Conservation (phyloP, 2,888 invertebrate genomes). For the Plagodis dolabraria region DNA sequence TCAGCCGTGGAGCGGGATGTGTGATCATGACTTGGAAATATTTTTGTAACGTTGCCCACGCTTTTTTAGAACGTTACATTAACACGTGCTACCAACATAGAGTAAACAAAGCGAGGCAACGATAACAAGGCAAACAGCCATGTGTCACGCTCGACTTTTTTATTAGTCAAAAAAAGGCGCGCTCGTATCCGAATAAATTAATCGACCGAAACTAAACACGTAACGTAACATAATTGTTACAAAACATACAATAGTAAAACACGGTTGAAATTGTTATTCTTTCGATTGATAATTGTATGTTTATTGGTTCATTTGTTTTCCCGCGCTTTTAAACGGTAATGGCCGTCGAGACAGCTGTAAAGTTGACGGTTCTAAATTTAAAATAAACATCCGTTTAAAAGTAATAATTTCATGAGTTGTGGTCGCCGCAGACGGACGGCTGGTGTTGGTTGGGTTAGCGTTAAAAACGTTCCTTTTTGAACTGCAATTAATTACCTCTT, state of each 20-base stretch:
- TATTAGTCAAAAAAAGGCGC: constrained; percentile 43
- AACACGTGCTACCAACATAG: constrained; percentile 67
- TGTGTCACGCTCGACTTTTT: constrained; percentile 59
- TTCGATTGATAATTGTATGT: constrained; percentile 19
- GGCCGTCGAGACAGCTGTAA: constrained; percentile 77
- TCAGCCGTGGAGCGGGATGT: constrained; percentile 28
- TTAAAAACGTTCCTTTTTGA: constrained; percentile 33
- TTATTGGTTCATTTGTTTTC: constrained; percentile 44
- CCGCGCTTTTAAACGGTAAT: constrained; percentile 62
- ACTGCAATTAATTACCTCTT: constrained; percentile 34
- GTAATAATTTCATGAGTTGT: constrained; percentile 64
- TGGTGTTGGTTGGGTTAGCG: constrained; percentile 47
- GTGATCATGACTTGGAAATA: constrained; percentile 56
- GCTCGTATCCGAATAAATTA: constrained; percentile 55
- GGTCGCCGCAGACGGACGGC: constrained; percentile 35
- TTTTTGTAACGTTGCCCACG: constrained; percentile 42
- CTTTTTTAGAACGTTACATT: constrained; percentile 54
- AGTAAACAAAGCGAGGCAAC: constrained; percentile 52
- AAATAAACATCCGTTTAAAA: constrained; percentile 64
- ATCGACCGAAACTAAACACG: constrained; percentile 71
- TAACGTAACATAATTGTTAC: constrained; percentile 60
- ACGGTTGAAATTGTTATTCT: constrained; percentile 58
- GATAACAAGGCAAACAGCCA: constrained; percentile 45
- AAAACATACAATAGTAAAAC: constrained; percentile 62
- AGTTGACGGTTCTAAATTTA: constrained; percentile 76